Evolutionary conservation across 2,888 invertebrate genomes (phyloP).

Genomic region (Lypha dubia): DNA sequence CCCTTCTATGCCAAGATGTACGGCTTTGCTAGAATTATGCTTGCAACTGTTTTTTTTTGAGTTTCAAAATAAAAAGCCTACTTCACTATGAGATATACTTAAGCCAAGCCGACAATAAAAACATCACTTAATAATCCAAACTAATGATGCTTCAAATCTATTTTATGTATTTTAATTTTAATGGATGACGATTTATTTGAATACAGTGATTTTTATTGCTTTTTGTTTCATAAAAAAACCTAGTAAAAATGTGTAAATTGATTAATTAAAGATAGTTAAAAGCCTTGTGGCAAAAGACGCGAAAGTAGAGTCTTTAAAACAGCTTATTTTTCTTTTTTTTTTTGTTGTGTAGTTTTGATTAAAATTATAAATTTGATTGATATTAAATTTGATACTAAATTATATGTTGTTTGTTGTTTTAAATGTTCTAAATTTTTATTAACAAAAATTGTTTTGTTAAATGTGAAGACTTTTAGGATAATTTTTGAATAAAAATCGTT

Average conservation of each 20-base stretch:
- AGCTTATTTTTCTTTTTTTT: not conserved
- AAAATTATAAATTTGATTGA: constrained; percentile 54
- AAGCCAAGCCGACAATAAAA: constrained; percentile 42
- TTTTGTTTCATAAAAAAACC: constrained; percentile 42
- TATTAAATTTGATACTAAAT: constrained; percentile 20
- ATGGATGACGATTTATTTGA: constrained; percentile 23
- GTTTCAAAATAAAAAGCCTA: not conserved
- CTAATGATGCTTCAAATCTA: constrained; percentile 62
- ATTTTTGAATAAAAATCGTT: too few species aligned
- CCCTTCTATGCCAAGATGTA: too few species aligned
- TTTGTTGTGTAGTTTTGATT: constrained; percentile 38
- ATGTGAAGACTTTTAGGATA: too few species aligned
- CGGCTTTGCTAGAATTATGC: not conserved
- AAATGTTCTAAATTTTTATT: too few species aligned
- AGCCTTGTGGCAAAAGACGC: not conserved
- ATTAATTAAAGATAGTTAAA: constrained; percentile 60
- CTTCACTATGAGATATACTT: constrained; percentile 4
- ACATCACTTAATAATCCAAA: constrained; percentile 66
- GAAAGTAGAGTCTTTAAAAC: not conserved
- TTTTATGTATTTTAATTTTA: constrained; percentile 32
- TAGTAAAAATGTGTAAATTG: constrained; percentile 63
- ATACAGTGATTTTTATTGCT: constrained; percentile 18
- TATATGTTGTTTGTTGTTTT: not conserved
- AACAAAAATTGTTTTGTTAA: too few species aligned
- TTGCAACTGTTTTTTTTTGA: constrained; percentile 1